Evolutionary conservation across 2,797 vertebrate species (phyloP), one percentile per base, ranked within the genome.

Genomic region (Pelodytes ibericus): DNA sequence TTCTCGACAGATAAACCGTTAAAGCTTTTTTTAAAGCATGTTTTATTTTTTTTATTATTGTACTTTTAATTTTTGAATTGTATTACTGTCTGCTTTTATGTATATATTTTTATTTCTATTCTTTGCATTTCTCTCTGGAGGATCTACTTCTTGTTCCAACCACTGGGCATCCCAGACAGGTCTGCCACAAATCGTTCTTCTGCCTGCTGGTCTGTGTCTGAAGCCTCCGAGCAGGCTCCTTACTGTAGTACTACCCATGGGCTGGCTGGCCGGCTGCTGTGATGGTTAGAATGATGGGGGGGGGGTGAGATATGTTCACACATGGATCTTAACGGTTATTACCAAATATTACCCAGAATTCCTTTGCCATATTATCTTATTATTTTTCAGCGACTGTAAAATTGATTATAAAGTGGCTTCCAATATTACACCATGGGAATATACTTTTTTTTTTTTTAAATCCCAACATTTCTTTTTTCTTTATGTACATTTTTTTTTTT

Each of bases 121-220:
- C 39, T 67, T 66, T 72, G 9, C 57, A 25, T 64, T 36, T 64
- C 36, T 27, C 31, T 39, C 76, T 73, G 70, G 63, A 79, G 76
- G 76, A 79, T 79, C 26, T 79, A 56, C 57, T 79, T 20, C 76
- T 79, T 57, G 57, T 79, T 24, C 76, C 76, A 61, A 73, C 26
- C 25, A 59, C 76, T 29, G 70, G 76, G 70, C 70, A 36, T 44
- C 58, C 76, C 63, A 79, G 76, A 65, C 70, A 79, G 70, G 76
- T 79, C 76, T 79, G 76, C 70, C 76, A 68, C 70, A 59, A 68
- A 65, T 62, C 76, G 53, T 65, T 79, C 56, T 66, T 72, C 63
- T 68, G 70, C 72, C 76, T 79, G 57, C 70, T 73, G 68, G 76
- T 79, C 70, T 72, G 70, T 79, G 76, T 79, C 76, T 60, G 29